A percentile compares a stretch with the other conserved stretches of the same genome.
Conservation (phyloP, 53 echinoderm and acorn worm genomes). For the Mesocentrotus franciscanus region DNA sequence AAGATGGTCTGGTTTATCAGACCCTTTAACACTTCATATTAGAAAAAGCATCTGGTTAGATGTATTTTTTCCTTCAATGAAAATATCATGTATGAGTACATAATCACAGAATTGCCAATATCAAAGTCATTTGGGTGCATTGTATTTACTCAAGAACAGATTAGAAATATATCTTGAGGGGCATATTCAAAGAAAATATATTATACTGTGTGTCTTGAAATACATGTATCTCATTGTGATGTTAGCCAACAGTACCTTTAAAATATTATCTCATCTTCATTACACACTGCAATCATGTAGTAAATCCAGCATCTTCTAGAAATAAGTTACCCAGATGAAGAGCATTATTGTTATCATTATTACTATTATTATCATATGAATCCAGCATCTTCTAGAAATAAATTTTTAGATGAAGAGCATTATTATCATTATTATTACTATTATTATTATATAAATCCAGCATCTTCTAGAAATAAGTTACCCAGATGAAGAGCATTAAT, state of each 20-base stretch:
- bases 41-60: neutral
- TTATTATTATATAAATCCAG: too few species aligned
- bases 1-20: constrained; percentile 31
- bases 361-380: too few species aligned
- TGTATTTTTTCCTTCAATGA: neutral
- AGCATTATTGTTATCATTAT: neutral
- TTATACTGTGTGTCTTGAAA: neutral
- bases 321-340: neutral
- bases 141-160: neutral
- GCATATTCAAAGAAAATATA: neutral
- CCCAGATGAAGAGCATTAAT: too few species aligned
- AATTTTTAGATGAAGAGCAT: neutral
- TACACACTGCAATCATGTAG: neutral
- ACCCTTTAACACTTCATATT: neutral
- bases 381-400: neutral
- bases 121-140: neutral
- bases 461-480: too few species aligned
- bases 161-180: neutral
- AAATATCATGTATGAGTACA: neutral
- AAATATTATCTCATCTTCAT: neutral
- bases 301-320: neutral
- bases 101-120: neutral
- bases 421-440: neutral
- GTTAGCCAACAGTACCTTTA: neutral
- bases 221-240: neutral